Conservation (phyloP, 2,113 vertebrate species). For the Anthoscopus minutus region DNA sequence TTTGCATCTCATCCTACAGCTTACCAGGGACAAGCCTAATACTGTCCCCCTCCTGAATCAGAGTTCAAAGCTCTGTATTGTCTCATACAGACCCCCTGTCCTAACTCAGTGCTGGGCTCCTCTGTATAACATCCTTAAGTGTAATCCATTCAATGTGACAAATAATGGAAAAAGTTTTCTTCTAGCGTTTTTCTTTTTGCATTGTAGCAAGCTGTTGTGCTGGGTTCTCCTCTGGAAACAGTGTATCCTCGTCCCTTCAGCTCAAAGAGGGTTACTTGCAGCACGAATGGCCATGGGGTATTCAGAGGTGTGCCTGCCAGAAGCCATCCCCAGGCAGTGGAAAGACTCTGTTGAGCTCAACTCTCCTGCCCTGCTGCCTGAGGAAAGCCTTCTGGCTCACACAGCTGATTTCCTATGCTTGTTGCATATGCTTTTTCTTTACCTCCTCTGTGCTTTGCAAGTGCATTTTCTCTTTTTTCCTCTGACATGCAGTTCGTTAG, state of each 20-base stretch:
- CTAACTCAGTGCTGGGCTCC: background rate
- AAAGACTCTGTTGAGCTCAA: background rate
- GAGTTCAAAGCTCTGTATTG: background rate
- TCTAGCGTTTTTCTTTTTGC: background rate
- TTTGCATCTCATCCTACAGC: background rate
- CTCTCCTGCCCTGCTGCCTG: background rate
- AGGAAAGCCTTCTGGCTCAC: slow-evolving; percentile 26
- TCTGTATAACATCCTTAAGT: background rate
- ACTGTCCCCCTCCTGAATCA: fast-evolving
- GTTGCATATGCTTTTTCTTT: background rate
- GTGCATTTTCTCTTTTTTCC: background rate
- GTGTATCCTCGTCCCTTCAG: background rate
- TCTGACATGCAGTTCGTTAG: background rate
- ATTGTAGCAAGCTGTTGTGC: background rate
- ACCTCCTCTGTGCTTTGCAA: background rate
- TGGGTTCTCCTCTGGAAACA: background rate
- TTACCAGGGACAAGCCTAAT: background rate
- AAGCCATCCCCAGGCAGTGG: background rate
- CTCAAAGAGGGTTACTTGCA: background rate
- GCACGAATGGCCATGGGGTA: background rate
- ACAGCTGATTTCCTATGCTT: background rate
- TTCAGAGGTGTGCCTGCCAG: background rate
- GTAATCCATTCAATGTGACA: background rate
- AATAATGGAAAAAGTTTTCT: background rate
- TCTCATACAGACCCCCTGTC: background rate